phyloP scores from a whole-genome alignment of 2,888 invertebrate species.

The Ennomos fuscantarius region DNA sequence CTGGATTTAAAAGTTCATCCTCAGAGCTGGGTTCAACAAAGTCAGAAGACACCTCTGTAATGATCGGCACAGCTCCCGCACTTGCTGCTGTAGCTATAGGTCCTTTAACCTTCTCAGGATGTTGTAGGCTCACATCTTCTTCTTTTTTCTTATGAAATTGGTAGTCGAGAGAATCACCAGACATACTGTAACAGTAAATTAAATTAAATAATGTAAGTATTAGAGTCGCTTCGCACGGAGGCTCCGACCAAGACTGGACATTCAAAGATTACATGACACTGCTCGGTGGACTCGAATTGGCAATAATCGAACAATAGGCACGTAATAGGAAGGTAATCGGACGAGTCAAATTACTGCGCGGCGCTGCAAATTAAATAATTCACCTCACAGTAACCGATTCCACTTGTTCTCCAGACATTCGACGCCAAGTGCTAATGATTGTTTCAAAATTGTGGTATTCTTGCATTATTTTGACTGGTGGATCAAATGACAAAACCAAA shows the following conservation, averaged over 20 bases:
- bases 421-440: slow-evolving; percentile 77
- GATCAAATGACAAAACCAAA: slow-evolving; percentile 30
- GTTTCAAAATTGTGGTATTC: slow-evolving; percentile 76
- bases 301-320: slow-evolving; percentile 33
- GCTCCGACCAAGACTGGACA: slow-evolving; percentile 4
- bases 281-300: slow-evolving; percentile 12
- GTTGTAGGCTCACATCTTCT: slow-evolving; percentile 61
- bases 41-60: slow-evolving; percentile 48
- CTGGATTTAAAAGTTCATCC: slow-evolving; percentile 56
- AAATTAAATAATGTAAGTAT: not conserved
- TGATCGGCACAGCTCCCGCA: slow-evolving; percentile 41
- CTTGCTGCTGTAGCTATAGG: slow-evolving; percentile 48
- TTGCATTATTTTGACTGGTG: slow-evolving; percentile 59
- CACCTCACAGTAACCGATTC: slow-evolving; percentile 68
- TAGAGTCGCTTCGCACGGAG: not conserved
- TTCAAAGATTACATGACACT: slow-evolving; percentile 22
- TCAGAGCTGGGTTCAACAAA: slow-evolving; percentile 35
- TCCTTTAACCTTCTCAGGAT: slow-evolving; percentile 54
- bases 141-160: slow-evolving; percentile 68
- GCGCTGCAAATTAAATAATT: slow-evolving; percentile 41
- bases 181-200: slow-evolving; percentile 62
- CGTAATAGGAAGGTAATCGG: slow-evolving; percentile 16
- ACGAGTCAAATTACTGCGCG: slow-evolving; percentile 41
- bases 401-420: slow-evolving; percentile 70
- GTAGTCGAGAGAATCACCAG: slow-evolving; percentile 68